Conservation (phyloP, 2,113 vertebrate genomes). For the Henicopernis longicauda region DNA sequence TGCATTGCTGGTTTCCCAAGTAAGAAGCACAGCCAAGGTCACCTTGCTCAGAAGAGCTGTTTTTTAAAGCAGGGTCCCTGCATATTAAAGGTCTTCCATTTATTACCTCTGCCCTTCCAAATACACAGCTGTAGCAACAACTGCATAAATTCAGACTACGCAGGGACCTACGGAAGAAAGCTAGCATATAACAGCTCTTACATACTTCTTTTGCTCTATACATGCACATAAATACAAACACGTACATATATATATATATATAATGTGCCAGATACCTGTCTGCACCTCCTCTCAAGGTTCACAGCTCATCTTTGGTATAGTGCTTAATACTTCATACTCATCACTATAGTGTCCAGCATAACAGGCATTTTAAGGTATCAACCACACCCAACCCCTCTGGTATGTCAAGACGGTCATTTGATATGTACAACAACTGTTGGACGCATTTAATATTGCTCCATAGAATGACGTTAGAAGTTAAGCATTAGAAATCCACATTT, state of each 20-base stretch:
- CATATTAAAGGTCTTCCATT: background rate
- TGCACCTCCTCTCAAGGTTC: background rate
- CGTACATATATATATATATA: background rate
- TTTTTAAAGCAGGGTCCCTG: background rate
- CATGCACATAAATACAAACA: background rate
- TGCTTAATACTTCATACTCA: background rate
- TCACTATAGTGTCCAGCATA: accelerated
- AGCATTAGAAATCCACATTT: background rate
- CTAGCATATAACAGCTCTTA: background rate
- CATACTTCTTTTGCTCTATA: background rate
- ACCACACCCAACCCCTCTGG: background rate
- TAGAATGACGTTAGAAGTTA: background rate
- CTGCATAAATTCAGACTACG: background rate
- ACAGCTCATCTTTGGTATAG: background rate
- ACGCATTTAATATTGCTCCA: background rate
- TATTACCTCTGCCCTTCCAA: background rate
- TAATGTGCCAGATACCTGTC: background rate
- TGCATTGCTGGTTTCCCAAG: background rate
- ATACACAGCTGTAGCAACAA: background rate
- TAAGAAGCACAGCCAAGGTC: background rate
- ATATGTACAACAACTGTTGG: background rate
- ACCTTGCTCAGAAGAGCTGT: background rate
- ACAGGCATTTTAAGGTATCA: background rate
- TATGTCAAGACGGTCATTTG: background rate
- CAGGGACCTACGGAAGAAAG: background rate